Percentiles rank a stretch among this genome's conserved stretches.
Evolutionary conservation across 2,113 vertebrate genomes (phyloP).

Genomic region (Semnopithecus entellus): DNA sequence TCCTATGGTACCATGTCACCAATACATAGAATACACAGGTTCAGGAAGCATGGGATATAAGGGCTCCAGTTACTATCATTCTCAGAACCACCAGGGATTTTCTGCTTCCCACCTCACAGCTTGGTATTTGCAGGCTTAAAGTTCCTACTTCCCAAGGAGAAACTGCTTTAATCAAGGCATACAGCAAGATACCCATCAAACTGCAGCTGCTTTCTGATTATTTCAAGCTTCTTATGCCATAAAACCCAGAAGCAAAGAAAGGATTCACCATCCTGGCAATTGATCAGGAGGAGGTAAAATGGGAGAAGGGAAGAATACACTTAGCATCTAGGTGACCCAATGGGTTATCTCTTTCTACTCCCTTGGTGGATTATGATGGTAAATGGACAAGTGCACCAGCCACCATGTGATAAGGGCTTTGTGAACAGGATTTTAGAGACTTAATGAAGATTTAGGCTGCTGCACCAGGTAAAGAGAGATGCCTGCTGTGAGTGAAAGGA

Average conservation of each 20-base stretch:
- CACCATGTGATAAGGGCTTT: not conserved
- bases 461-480: not conserved
- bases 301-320: not conserved
- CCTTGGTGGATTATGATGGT: not conserved
- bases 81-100: not conserved
- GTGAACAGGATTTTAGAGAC: not conserved
- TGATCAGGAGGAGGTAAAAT: not conserved
- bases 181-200: not conserved
- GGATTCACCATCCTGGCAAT: not conserved
- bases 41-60: not conserved
- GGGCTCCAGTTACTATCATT: not conserved
- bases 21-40: not conserved
- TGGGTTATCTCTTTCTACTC: not conserved
- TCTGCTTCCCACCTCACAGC: not conserved
- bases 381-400: not conserved
- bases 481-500: not conserved
- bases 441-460: not conserved
- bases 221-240: not conserved
- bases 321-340: not conserved
- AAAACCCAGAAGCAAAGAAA: not conserved
- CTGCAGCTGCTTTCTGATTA: not conserved
- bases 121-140: not conserved
- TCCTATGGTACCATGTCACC: not conserved
- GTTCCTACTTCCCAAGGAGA: too few relatives aligned
- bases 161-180: not conserved